These are phyloP conservation scores for Thripadectes ignobilis DNA, from an alignment of 2,797 vertebrate species.

Conservation along the genomic window DNA sequence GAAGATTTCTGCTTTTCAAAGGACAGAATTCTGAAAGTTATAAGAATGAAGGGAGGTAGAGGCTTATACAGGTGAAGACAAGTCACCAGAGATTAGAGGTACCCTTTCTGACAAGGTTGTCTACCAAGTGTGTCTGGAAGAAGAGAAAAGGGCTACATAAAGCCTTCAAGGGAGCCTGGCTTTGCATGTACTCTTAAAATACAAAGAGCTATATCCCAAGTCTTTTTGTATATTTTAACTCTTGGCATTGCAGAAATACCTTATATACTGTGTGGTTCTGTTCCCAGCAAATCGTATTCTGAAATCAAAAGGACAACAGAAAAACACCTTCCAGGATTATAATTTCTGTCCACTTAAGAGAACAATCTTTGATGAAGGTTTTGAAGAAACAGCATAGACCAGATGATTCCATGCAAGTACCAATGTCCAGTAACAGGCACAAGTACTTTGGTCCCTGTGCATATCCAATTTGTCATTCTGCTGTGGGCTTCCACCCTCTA, in stretches of 20 bases:
- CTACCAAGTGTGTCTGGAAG: background rate
- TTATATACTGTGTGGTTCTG: background rate
- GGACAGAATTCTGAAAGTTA: background rate
- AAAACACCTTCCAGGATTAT: background rate
- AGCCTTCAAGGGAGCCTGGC: background rate
- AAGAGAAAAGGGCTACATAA: background rate
- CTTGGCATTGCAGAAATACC: background rate
- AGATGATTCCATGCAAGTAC: background rate
- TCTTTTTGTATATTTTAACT: background rate
- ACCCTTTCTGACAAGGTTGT: background rate
- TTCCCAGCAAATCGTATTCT: background rate
- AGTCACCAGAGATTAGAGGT: background rate
- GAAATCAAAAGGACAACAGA: background rate
- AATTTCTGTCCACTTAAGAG: background rate
- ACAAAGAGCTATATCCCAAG: background rate
- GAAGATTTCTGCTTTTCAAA: background rate
- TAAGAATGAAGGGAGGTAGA: background rate
- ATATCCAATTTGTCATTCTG: background rate
- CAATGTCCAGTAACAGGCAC: accelerated
- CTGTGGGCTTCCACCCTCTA: background rate
- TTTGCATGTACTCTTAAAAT: background rate
- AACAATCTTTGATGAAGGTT: background rate
- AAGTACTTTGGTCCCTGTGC: background rate
- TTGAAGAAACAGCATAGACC: background rate
- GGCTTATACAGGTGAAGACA: background rate